These are phyloP conservation scores for Lasiurus borealis DNA, from an alignment of 2,113 vertebrate genomes.

Conservation along the genomic window DNA sequence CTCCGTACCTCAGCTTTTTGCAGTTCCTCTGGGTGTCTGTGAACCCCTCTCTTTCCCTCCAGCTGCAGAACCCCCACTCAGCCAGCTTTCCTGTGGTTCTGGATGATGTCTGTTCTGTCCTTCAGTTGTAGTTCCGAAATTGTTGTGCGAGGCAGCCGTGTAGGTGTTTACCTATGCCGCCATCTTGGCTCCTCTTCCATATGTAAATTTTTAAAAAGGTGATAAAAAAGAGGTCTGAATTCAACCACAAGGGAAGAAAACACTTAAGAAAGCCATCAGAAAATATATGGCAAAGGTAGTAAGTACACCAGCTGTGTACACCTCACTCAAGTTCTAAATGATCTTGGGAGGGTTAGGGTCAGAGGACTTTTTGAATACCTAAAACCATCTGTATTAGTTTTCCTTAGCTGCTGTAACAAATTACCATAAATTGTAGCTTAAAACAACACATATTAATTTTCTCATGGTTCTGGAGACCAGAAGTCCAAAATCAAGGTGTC, in stretches of 20 bases:
- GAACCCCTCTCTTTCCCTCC: too few species aligned
- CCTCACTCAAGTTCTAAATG: not conserved
- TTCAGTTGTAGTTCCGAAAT: too few species aligned
- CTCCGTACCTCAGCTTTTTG: too few species aligned
- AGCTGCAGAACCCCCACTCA: too few species aligned
- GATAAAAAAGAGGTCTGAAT: not conserved
- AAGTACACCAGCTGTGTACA: not conserved
- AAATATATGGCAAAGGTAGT: not conserved
- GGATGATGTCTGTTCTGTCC: too few species aligned
- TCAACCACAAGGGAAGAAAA: not conserved
- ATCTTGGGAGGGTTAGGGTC: not conserved
- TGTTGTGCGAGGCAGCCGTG: too few species aligned
- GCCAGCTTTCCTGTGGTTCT: too few species aligned
- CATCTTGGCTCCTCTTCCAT: too few species aligned
- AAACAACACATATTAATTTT: not conserved
- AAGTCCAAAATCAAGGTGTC: not conserved
- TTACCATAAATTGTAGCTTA: not conserved
- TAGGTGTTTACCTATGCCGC: too few species aligned
- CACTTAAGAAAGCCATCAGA: not conserved
- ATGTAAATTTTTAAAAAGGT: not conserved
- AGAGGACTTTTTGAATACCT: not conserved
- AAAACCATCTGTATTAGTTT: not conserved
- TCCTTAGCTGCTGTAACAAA: not conserved
- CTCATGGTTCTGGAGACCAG: not conserved
- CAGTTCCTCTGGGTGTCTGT: too few species aligned